Conservation (phyloP, 2,113 vertebrate genomes). For the Myxocyprinus asiaticus region DNA sequence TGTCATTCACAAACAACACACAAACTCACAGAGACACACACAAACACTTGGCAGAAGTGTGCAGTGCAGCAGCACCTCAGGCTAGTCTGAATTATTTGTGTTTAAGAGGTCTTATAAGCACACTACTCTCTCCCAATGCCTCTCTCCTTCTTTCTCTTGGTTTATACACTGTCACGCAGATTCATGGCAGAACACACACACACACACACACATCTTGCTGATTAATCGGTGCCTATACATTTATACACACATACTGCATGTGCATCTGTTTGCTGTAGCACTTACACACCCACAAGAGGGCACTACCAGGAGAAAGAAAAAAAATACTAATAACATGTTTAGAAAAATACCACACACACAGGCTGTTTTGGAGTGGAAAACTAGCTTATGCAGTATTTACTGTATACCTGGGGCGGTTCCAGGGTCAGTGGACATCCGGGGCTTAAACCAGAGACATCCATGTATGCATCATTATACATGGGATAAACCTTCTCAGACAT, state of each 20-base stretch:
- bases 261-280: background rate
- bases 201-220: background rate
- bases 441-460: no score
- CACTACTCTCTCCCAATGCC: background rate
- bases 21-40: conserved; percentile 34
- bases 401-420: no score
- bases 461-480: no score
- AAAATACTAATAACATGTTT: no score
- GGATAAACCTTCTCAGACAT: no score
- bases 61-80: conserved; percentile 59
- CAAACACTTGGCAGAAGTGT: conserved; percentile 32
- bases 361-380: no score
- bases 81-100: conserved; percentile 75
- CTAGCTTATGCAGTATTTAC: no score
- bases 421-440: no score
- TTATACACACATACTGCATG: background rate
- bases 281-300: background rate
- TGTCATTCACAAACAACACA: conserved; percentile 7
- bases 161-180: conserved; percentile 5
- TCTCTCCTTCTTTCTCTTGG: background rate
- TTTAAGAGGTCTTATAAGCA: conserved; percentile 48
- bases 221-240: background rate
- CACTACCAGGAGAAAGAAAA: background rate
- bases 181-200: conserved; percentile 44
- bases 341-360: no score